Evolutionary conservation across 2,888 invertebrate genomes (phyloP).

Genomic region (Aleiodes leptofemur): DNA sequence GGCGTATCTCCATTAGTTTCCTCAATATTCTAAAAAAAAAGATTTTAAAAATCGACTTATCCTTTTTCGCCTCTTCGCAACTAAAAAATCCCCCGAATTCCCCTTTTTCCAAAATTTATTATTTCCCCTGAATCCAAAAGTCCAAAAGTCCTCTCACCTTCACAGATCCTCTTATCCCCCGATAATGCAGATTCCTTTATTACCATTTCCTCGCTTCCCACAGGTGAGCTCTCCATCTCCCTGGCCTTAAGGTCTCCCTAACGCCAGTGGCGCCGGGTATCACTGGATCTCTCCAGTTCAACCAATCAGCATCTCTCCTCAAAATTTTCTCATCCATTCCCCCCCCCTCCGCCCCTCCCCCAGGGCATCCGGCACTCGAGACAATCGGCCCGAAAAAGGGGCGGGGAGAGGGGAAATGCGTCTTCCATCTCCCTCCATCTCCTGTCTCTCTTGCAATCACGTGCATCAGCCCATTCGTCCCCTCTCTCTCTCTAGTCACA

Average conservation of each 20-base stretch:
- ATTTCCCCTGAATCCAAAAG: too few species aligned
- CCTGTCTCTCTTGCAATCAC: neutral
- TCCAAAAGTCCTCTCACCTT: too few species aligned
- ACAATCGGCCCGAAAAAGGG: slow-evolving; percentile 52
- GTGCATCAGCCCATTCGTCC: too few species aligned
- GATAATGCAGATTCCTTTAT: neutral
- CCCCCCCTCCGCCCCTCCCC: slow-evolving; percentile 14
- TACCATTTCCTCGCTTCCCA: neutral
- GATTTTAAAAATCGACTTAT: too few species aligned
- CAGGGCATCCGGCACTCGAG: slow-evolving; percentile 40
- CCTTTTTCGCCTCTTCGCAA: too few species aligned
- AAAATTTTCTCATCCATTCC: neutral
- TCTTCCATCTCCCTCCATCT: slow-evolving; percentile 16
- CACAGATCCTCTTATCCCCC: neutral
- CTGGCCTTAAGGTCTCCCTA: neutral
- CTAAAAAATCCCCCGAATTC: too few species aligned
- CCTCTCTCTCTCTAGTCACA: slow-evolving; percentile 31
- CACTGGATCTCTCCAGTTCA: neutral
- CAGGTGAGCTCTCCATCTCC: slow-evolving; percentile 5
- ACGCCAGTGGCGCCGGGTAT: slow-evolving; percentile 23
- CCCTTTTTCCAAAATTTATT: too few species aligned
- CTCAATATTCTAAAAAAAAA: too few species aligned
- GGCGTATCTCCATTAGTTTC: too few species aligned
- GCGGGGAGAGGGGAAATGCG: neutral
- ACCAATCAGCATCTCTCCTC: slow-evolving; percentile 17